Evolutionary conservation across 2,888 invertebrate genomes (phyloP), one percentile per base, ranked within the genome.

Genomic region (Drosophila koepferae): DNA sequence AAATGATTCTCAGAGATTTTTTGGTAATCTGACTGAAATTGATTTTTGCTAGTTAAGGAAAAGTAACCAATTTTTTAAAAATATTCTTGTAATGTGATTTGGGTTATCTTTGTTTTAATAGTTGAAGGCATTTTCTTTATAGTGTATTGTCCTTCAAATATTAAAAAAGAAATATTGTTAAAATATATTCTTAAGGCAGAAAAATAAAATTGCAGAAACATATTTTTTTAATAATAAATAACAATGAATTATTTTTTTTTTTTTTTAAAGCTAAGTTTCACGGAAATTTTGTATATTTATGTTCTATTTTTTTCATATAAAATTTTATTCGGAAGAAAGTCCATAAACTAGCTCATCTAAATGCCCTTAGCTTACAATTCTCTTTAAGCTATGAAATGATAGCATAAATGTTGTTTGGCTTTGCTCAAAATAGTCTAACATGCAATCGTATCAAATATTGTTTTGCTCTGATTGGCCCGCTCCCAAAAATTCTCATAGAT

Each of bases 381-480:
- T 41, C 8, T 36, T 20, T 34, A 34, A n/a, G 12, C 36, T 18
- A 34, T 18, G 18, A 18, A 2, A 6, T 8, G 34, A 31, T 1
- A 51, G 18, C 48, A 31, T 4, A 40, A 55, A 55, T 41, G n/a
- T n/a, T 40, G 10, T 40, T 51, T 36, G 34, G 18, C 23, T 23
- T 54, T 54, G 38, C 6, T 9, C 9, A 9, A 54, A 38, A 38
- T 40, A 40, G 28, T 28, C 0, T 7, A 54, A 16, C 23, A 31
- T 49, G 18, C 12, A 16, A 12, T 12, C 34, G 1, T 67, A 48
- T 67, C 48, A 41, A 55, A 69, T 56, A 2, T 63, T 60, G 70
- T 54, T 70, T 43, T 54, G 70, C 63, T 61, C 70, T 61, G 53
- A 79, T 75, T 56, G 63, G 48, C 28, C 16, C 38, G 59, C 31